Evolutionary conservation across 2,113 vertebrate species (phyloP).

Genomic region (Sylvia atricapilla): DNA sequence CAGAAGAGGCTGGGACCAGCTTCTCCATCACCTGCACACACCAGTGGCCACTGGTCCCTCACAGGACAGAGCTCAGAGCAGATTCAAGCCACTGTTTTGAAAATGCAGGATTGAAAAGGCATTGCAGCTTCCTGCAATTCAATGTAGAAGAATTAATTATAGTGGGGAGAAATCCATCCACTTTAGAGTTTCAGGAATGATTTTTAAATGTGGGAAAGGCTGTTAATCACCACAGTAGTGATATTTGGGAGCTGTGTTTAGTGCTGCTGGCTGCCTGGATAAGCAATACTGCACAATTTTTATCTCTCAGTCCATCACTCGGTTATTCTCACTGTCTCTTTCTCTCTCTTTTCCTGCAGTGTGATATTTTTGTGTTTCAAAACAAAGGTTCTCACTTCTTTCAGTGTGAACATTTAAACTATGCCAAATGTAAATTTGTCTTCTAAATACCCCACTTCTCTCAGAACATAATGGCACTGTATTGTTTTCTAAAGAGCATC

Average conservation of each 20-base stretch:
- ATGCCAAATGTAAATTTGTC: conserved; percentile 4
- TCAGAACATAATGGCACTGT: background rate
- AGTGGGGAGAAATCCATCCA: conserved; percentile 54
- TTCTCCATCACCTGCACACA: background rate
- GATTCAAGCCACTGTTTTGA: background rate
- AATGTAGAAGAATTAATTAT: conserved; percentile 54
- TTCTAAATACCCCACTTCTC: background rate
- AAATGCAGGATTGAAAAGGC: conserved; percentile 16
- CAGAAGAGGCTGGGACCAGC: background rate
- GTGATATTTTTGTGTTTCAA: conserved; percentile 32
- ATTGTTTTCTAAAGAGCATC: background rate
- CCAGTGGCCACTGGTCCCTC: accelerated
- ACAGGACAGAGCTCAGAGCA: background rate
- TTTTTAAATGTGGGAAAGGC: conserved; percentile 68
- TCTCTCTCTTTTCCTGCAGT: background rate
- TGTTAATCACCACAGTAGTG: conserved; percentile 59
- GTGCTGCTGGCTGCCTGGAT: conserved; percentile 50
- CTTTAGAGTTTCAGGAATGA: conserved; percentile 51
- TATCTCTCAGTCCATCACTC: background rate
- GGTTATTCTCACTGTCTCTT: background rate
- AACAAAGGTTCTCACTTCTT: conserved; percentile 1
- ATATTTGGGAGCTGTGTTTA: conserved; percentile 60
- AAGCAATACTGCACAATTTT: background rate
- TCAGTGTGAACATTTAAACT: background rate
- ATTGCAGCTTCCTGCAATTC: conserved; percentile 40